phyloP scores from a whole-genome alignment of 2,797 vertebrate genomes.

The Enteromius trimaculatus region DNA sequence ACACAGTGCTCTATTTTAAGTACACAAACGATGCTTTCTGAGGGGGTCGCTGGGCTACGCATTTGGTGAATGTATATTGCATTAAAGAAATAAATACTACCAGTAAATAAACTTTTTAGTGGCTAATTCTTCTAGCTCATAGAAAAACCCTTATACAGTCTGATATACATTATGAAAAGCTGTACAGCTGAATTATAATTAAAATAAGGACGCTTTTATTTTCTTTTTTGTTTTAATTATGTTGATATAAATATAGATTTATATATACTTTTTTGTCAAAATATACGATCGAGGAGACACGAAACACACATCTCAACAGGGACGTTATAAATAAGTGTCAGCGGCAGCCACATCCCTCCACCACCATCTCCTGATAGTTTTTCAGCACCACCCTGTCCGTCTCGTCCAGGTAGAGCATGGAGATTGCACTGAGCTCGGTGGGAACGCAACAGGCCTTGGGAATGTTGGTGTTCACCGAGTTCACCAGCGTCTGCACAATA shows the following conservation, averaged over 20 bases:
- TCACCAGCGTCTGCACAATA: slow-evolving; percentile 99
- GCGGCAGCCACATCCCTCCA: slow-evolving; percentile 98
- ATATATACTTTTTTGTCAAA: slow-evolving; percentile 95
- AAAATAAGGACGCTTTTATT: slow-evolving; percentile 99
- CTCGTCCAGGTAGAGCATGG: slow-evolving; percentile 98
- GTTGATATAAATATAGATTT: slow-evolving; percentile 99
- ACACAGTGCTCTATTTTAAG: slow-evolving; percentile 71
- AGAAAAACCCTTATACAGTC: slow-evolving; percentile 81
- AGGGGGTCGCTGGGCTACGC: slow-evolving; percentile 60
- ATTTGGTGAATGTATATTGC: slow-evolving; percentile 70
- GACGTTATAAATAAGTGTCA: slow-evolving; percentile 99
- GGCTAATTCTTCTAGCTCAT: slow-evolving; percentile 76
- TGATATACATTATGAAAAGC: slow-evolving; percentile 87
- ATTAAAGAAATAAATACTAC: slow-evolving; percentile 84
- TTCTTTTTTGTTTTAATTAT: slow-evolving; percentile 83
- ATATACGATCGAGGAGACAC: slow-evolving; percentile 96
- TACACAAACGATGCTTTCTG: slow-evolving; percentile 66
- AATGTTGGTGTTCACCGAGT: slow-evolving; percentile 98
- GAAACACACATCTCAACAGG: slow-evolving; percentile 94
- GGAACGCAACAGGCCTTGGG: slow-evolving; percentile 98
- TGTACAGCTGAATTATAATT: slow-evolving; percentile 89
- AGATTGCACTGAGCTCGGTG: slow-evolving; percentile 98
- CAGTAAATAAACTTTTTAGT: slow-evolving; percentile 79
- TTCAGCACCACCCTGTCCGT: slow-evolving; percentile 99
- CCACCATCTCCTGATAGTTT: slow-evolving; percentile 99